phyloP scores from a whole-genome alignment of 2,888 invertebrate genomes.

The Piscicola geometra region DNA sequence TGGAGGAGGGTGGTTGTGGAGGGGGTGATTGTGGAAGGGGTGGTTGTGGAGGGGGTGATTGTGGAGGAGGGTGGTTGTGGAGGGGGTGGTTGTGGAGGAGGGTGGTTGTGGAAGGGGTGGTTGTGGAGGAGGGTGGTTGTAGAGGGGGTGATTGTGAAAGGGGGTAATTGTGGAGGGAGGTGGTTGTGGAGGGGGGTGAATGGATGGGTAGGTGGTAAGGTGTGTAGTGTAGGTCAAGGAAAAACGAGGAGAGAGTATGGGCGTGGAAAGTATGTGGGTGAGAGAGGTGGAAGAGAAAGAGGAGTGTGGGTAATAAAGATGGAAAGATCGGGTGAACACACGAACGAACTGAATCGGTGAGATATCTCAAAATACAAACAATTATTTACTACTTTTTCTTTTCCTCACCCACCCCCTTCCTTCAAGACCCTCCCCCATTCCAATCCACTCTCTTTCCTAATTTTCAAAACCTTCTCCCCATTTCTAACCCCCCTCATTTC shows the following conservation, averaged over 20 bases:
- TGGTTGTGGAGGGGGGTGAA: not conserved
- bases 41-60: not conserved
- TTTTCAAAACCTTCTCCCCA: slow-evolving; percentile 71
- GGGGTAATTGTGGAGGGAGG: not conserved
- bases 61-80: not conserved
- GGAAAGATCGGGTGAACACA: too few species aligned
- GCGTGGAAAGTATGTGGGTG: too few species aligned
- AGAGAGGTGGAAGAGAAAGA: not conserved
- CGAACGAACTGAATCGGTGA: too few species aligned
- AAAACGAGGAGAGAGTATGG: not conserved
- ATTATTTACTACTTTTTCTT: not conserved
- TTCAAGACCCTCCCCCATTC: not conserved
- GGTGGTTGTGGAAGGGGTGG: slow-evolving; percentile 85
- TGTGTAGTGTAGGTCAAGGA: not conserved
- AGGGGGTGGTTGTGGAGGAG: not conserved
- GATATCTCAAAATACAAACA: not conserved
- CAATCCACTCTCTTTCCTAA: not conserved
- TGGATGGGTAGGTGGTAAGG: slow-evolving; percentile 66
- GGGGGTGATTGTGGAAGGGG: not conserved
- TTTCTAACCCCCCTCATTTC: not conserved
- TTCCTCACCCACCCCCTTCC: not conserved
- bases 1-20: slow-evolving; percentile 70
- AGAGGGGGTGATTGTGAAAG: not conserved
- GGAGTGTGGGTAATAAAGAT: not conserved
- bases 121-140: slow-evolving; percentile 66